Percentiles rank a stretch among this genome's conserved stretches.
Conservation (phyloP, 2,888 invertebrate genomes). For the Serripes groenlandicus region DNA sequence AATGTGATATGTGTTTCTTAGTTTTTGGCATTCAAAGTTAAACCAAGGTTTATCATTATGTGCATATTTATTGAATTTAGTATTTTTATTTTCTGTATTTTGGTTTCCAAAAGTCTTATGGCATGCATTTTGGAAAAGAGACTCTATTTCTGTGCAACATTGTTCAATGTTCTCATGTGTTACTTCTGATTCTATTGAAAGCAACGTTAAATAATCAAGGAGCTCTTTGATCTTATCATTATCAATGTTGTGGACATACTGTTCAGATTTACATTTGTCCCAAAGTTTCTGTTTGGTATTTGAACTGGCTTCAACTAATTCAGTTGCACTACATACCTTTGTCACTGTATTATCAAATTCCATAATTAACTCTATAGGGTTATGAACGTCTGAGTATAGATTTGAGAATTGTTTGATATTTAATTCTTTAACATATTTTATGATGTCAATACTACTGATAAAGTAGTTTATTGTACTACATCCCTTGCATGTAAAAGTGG, state of each 20-base stretch:
- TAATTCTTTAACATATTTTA: neutral
- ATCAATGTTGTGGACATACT: constrained; percentile 8
- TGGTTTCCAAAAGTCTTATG: neutral
- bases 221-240: neutral
- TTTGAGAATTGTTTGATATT: neutral
- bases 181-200: neutral
- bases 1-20: constrained; percentile 2
- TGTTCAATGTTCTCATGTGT: neutral
- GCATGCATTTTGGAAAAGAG: neutral
- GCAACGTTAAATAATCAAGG: neutral
- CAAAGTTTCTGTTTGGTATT: neutral
- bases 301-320: too few relatives aligned
- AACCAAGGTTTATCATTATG: constrained; percentile 12
- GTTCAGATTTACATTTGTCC: constrained; percentile 12
- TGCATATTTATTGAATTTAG: neutral
- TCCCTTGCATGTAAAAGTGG: constrained; percentile 14
- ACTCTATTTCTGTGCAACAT: constrained; percentile 1
- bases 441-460: neutral
- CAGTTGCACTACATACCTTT: too few relatives aligned
- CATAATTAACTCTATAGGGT: too few relatives aligned
- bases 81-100: neutral
- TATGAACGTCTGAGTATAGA: constrained; percentile 13
- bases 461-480: constrained; percentile 5
- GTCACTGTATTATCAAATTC: neutral
- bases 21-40: constrained; percentile 9